A percentile compares a stretch with the other conserved stretches of the same genome.
These are phyloP conservation scores for Trichosurus vulpecula DNA, from an alignment of 2,797 vertebrate species.

Conservation along the genomic window DNA sequence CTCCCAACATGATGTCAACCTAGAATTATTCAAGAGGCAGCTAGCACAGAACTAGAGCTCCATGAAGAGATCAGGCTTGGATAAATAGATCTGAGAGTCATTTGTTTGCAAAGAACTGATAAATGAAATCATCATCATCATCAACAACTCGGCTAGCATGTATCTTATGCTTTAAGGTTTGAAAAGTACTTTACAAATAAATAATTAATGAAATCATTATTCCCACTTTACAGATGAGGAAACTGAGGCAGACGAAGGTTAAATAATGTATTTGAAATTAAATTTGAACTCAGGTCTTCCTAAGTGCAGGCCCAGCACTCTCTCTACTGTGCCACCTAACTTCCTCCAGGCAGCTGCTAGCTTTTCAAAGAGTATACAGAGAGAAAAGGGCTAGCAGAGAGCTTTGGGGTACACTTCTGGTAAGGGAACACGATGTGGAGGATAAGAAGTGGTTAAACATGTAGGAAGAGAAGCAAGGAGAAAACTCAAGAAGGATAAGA, in stretches of 20 bases:
- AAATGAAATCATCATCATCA: background rate
- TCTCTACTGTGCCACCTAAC: background rate
- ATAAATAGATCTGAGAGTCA: background rate
- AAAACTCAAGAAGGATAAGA: background rate
- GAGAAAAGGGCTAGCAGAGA: background rate
- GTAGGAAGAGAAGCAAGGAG: background rate
- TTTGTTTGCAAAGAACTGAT: background rate
- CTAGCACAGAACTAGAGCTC: background rate
- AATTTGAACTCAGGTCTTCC: background rate
- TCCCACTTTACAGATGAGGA: background rate
- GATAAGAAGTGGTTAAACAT: background rate
- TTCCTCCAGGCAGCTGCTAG: too few species aligned
- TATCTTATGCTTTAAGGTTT: background rate
- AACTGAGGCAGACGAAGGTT: background rate
- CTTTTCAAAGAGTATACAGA: background rate
- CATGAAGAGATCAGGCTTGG: background rate
- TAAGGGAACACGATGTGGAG: background rate
- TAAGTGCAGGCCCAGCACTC: background rate
- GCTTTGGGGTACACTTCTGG: background rate
- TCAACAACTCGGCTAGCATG: background rate
- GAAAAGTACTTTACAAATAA: background rate
- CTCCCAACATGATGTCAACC: background rate
- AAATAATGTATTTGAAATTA: too few species aligned
- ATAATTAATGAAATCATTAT: background rate
- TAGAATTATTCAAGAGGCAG: background rate